These are phyloP conservation scores for Heterodera filipjevi DNA, from an alignment of 2,888 invertebrate species.

Conservation along the genomic window DNA sequence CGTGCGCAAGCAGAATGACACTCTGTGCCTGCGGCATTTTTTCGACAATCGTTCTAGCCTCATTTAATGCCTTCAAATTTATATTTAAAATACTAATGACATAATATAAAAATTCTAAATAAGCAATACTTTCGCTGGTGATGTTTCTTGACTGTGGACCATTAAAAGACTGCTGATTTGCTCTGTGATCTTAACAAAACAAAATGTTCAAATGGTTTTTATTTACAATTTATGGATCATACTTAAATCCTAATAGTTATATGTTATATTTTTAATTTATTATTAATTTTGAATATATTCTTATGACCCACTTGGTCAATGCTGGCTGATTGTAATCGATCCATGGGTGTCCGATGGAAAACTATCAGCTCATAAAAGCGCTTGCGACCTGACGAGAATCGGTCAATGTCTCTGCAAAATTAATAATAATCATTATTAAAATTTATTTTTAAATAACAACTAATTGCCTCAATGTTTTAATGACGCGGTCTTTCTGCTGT, in stretches of 20 bases:
- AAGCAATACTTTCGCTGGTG: neutral
- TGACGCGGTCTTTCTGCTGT: constrained; percentile 2
- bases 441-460: neutral
- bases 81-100: neutral
- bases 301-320: neutral
- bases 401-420: neutral
- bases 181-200: neutral
- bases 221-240: too few species aligned
- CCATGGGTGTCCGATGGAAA: neutral
- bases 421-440: neutral
- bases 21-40: constrained; percentile 7
- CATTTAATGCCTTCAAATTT: neutral
- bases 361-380: constrained; percentile 3
- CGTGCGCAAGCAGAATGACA: neutral
- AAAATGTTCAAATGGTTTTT: too few species aligned
- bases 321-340: neutral
- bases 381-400: neutral
- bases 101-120: neutral
- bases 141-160: neutral
- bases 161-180: neutral
- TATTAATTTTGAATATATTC: too few species aligned
- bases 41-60: neutral
- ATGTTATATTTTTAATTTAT: too few species aligned
- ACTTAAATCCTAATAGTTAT: too few species aligned
- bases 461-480: constrained; percentile 2